A percentile compares a stretch with the other conserved stretches of the same genome.
Evolutionary conservation across 2,113 vertebrate species (phyloP).

Genomic region (Chaetura pelagica): DNA sequence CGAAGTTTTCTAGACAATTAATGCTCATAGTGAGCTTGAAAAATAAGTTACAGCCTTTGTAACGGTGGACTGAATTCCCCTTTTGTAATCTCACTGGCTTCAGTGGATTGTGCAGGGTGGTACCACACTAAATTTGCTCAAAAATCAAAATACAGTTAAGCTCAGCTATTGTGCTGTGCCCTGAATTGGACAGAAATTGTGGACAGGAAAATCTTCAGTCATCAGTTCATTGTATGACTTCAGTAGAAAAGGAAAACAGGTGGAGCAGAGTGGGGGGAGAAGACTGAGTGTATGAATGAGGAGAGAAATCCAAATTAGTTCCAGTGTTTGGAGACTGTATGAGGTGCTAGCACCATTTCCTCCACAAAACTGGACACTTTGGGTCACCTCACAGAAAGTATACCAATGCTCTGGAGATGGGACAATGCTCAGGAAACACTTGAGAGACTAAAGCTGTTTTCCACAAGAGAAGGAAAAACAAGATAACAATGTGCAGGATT

Average conservation of each 20-base stretch:
- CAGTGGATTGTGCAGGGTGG: neutral
- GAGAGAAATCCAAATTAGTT: conserved; percentile 73
- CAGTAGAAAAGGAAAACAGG: conserved; percentile 72
- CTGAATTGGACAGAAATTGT: conserved; percentile 46
- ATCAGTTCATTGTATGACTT: conserved; percentile 64
- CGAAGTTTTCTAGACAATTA: neutral
- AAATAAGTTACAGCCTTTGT: neutral
- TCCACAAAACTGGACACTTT: conserved; percentile 10
- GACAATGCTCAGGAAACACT: neutral
- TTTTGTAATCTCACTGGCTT: neutral
- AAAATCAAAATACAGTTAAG: conserved; percentile 1
- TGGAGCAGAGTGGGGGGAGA: conserved; percentile 59
- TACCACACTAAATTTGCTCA: neutral
- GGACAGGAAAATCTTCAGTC: conserved; percentile 65
- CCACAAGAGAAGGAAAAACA: neutral
- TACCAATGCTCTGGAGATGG: conserved; percentile 26
- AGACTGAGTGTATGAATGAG: conserved; percentile 68
- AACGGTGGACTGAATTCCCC: neutral
- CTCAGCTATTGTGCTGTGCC: neutral
- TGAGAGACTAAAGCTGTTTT: conserved; percentile 4
- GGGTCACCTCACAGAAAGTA: conserved; percentile 40
- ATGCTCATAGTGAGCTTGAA: neutral
- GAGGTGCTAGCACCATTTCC: conserved; percentile 67
- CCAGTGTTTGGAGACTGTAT: conserved; percentile 59
- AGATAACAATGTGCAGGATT: neutral